Conservation (phyloP, 64 coral and sea anemone species). For the Orbicella faveolata region DNA sequence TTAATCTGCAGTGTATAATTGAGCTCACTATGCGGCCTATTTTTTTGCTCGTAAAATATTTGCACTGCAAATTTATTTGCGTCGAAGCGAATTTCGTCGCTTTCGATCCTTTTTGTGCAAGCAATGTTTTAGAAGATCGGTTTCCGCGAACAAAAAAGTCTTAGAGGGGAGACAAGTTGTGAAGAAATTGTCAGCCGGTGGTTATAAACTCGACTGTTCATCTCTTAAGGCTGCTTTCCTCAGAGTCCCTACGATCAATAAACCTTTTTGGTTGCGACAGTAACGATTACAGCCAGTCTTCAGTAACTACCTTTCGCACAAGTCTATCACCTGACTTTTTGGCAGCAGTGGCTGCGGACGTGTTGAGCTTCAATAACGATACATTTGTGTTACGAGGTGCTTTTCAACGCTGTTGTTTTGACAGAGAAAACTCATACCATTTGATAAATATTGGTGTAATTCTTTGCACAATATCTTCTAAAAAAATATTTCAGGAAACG, state of each 20-base stretch:
- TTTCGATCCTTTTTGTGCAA: neutral
- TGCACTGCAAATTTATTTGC: neutral
- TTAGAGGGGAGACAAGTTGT: neutral
- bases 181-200: neutral
- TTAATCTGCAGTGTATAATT: slow-evolving; percentile 7
- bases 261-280: too few relatives aligned
- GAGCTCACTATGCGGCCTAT: neutral
- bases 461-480: neutral
- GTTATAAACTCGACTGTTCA: neutral
- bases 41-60: neutral
- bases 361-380: too few relatives aligned
- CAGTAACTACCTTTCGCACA: too few relatives aligned
- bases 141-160: neutral
- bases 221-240: neutral
- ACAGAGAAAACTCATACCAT: neutral
- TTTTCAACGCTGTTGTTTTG: neutral
- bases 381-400: neutral
- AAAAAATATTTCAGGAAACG: neutral
- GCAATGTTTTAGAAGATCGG: neutral
- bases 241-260: too few relatives aligned
- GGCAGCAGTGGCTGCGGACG: neutral
- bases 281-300: too few relatives aligned
- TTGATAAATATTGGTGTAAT: neutral
- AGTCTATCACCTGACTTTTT: too few relatives aligned
- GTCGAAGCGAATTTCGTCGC: neutral